phyloP scores from a whole-genome alignment of 2,113 vertebrate genomes.

The Nipponia nippon region DNA sequence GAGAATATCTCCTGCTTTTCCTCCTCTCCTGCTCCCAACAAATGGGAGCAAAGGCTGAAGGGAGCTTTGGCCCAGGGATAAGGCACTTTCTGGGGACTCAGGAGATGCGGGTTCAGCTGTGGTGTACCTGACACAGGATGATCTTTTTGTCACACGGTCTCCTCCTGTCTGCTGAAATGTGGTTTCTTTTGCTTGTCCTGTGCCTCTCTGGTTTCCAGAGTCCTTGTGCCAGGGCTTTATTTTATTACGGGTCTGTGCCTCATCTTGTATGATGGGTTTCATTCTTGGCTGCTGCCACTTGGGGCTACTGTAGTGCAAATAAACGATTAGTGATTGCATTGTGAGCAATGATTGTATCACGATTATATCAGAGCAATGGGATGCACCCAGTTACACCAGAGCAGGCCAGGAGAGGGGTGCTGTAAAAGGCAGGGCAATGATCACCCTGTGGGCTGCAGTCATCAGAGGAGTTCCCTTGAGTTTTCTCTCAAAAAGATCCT shows the following conservation, averaged over 20 bases:
- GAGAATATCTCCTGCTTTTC: background rate
- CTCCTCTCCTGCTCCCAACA: background rate
- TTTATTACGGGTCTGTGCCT: background rate
- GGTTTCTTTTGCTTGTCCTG: background rate
- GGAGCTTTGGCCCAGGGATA: background rate
- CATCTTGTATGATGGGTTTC: background rate
- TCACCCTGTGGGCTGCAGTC: background rate
- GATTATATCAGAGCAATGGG: background rate
- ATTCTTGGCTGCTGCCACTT: background rate
- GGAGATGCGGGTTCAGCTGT: background rate
- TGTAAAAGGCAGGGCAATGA: background rate
- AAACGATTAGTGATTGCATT: background rate
- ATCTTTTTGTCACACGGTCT: fast-evolving
- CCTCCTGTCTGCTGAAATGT: background rate
- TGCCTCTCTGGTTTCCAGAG: background rate
- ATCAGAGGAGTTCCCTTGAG: background rate
- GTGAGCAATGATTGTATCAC: background rate
- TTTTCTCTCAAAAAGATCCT: background rate
- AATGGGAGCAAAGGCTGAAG: background rate
- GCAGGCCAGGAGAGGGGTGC: background rate
- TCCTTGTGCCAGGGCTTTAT: background rate
- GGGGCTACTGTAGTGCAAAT: background rate
- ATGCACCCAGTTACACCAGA: background rate
- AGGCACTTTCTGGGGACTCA: background rate
- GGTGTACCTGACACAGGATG: background rate